Conservation (phyloP, 2,888 invertebrate species). For the Liodrosophila aerea region DNA sequence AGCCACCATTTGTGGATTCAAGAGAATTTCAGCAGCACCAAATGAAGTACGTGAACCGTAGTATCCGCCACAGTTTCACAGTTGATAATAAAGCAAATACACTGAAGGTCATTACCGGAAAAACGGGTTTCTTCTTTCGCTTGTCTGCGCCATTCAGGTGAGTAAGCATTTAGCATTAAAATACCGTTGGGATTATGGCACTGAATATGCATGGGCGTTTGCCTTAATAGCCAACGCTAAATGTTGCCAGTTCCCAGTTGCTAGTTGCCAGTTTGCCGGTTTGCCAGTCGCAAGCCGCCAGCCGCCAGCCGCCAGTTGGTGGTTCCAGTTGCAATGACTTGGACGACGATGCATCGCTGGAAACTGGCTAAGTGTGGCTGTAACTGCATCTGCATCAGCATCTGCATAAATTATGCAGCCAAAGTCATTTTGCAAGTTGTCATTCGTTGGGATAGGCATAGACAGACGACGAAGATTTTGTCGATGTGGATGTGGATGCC, state of each 20-base stretch:
- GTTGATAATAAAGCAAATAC: slow-evolving; percentile 60
- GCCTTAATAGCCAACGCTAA: slow-evolving; percentile 64
- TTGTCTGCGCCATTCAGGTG: slow-evolving; percentile 46
- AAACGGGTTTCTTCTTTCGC: slow-evolving; percentile 61
- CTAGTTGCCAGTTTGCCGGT: slow-evolving; percentile 33
- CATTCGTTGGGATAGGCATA: slow-evolving; percentile 48
- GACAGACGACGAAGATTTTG: slow-evolving; percentile 30
- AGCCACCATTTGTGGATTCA: slow-evolving; percentile 45
- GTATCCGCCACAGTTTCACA: slow-evolving; percentile 1
- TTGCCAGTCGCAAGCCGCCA: slow-evolving; percentile 28
- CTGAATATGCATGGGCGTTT: slow-evolving; percentile 76
- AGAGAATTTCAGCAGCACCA: slow-evolving; percentile 37
- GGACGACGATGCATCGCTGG: slow-evolving; percentile 4
- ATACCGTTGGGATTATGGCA: slow-evolving; percentile 74
- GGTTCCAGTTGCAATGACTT: slow-evolving; percentile 37
- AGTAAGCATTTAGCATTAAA: slow-evolving; percentile 75
- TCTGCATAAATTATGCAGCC: slow-evolving; percentile 73
- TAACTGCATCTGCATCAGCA: slow-evolving; percentile 40
- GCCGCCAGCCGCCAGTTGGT: slow-evolving; percentile 12
- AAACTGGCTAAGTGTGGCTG: slow-evolving; percentile 30
- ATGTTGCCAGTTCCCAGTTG: slow-evolving; percentile 49
- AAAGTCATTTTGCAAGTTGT: slow-evolving; percentile 70
- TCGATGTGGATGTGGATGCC: slow-evolving; percentile 38
- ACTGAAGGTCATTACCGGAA: slow-evolving; percentile 78
- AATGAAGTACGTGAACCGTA: slow-evolving; percentile 39